These are phyloP conservation scores for Rhynchopsitta pachyrhyncha DNA, from an alignment of 2,113 vertebrate species.

Conservation along the genomic window DNA sequence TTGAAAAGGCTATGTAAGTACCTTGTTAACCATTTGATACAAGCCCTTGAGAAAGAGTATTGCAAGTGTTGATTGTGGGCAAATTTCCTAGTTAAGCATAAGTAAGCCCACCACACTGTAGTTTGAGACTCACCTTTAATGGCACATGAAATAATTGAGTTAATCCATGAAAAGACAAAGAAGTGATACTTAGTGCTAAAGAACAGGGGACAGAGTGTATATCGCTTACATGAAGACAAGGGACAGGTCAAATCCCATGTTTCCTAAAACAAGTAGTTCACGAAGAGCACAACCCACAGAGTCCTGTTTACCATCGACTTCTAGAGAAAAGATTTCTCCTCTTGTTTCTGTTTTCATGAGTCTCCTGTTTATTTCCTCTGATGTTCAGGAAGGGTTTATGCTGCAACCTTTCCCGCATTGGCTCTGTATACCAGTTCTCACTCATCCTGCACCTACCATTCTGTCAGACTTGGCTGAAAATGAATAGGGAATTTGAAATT, in stretches of 20 bases:
- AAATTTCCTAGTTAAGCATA: neutral
- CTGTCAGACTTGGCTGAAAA: neutral
- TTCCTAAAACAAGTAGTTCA: neutral
- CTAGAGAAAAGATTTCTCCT: neutral
- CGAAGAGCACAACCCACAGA: neutral
- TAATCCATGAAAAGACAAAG: neutral
- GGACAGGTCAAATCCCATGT: neutral
- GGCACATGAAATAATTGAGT: neutral
- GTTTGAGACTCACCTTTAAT: neutral
- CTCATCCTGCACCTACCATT: neutral
- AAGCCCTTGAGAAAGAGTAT: neutral
- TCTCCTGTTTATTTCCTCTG: neutral
- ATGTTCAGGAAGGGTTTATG: neutral
- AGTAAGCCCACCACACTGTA: neutral
- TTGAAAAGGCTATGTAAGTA: neutral
- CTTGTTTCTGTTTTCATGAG: neutral
- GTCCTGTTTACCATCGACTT: neutral
- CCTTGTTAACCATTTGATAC: neutral
- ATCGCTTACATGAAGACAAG: neutral
- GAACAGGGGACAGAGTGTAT: neutral
- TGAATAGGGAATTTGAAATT: neutral
- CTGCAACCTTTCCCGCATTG: neutral
- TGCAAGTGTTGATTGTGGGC: neutral
- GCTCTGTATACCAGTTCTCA: neutral
- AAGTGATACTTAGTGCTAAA: neutral